Percentiles rank a stretch among this genome's conserved stretches.
These are phyloP conservation scores for Betta splendens DNA, from an alignment of 2,797 vertebrate species.

Conservation along the genomic window DNA sequence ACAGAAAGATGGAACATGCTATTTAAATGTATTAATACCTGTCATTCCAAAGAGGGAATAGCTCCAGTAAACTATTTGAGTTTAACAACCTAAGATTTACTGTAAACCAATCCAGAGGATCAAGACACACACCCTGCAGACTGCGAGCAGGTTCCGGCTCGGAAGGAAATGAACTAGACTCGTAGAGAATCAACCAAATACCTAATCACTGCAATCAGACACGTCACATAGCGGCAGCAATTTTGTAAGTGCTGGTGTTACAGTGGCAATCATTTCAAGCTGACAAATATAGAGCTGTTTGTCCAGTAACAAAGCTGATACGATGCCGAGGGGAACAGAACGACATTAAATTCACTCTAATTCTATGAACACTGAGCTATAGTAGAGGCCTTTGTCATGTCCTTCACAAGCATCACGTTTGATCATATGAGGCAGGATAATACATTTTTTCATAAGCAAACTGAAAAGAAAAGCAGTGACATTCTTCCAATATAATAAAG, in stretches of 20 bases:
- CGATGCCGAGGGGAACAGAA: slow-evolving; percentile 5
- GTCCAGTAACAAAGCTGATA: not conserved
- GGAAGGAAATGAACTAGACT: slow-evolving; percentile 26
- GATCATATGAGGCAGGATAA: too few relatives aligned
- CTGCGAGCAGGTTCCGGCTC: slow-evolving; percentile 20
- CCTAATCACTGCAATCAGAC: slow-evolving; percentile 28
- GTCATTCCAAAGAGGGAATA: slow-evolving; percentile 7
- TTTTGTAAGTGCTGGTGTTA: slow-evolving; percentile 11
- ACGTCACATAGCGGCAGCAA: slow-evolving; percentile 4
- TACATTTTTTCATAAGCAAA: slow-evolving; percentile 7
- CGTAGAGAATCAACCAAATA: slow-evolving; percentile 16
- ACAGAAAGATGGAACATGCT: slow-evolving; percentile 16
- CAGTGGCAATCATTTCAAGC: slow-evolving; percentile 8
- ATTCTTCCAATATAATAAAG: slow-evolving; percentile 30
- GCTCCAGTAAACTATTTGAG: slow-evolving; percentile 18
- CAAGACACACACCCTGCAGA: slow-evolving; percentile 6
- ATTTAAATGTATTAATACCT: slow-evolving; percentile 21
- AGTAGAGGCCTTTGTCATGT: not conserved
- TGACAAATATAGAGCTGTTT: slow-evolving; percentile 10
- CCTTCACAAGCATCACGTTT: slow-evolving; percentile 2
- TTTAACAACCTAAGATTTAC: slow-evolving; percentile 28
- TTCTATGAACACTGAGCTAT: slow-evolving; percentile 20
- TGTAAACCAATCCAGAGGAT: slow-evolving; percentile 20
- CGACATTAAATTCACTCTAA: not conserved
- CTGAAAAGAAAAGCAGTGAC: slow-evolving; percentile 27